phyloP scores from a whole-genome alignment of 2,888 invertebrate genomes.

The Dryocosmus kuriphilus region DNA sequence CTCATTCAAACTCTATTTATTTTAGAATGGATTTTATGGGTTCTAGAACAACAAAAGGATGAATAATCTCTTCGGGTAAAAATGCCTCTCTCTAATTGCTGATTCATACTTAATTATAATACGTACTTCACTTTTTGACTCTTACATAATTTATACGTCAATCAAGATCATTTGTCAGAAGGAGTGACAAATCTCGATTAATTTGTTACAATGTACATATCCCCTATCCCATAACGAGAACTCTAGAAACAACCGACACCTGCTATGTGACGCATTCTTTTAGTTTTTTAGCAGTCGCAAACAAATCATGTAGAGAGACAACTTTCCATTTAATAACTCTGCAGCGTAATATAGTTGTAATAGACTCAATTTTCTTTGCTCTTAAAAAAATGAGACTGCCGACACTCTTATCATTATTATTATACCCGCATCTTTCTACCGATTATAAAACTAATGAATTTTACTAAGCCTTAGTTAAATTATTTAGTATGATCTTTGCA shows the following conservation, averaged over 20 bases:
- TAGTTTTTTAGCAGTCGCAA: not conserved
- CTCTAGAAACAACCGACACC: not conserved
- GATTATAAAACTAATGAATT: not conserved
- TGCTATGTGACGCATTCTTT: constrained; percentile 16
- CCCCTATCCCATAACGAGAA: not conserved
- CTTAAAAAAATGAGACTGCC: not conserved
- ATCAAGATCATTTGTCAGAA: no score
- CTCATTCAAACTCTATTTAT: not conserved
- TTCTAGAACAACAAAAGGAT: not conserved
- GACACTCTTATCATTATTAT: not conserved
- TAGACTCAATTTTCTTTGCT: constrained; percentile 1
- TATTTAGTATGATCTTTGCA: no score
- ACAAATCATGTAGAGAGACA: constrained; percentile 21
- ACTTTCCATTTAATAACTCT: constrained; percentile 36
- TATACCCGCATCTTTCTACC: not conserved
- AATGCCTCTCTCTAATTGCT: not conserved
- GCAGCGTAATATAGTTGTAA: constrained; percentile 8
- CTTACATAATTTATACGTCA: constrained; percentile 3
- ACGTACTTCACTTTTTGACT: not conserved
- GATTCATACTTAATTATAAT: not conserved
- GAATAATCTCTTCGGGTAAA: not conserved
- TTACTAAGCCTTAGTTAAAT: no score
- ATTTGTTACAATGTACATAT: not conserved
- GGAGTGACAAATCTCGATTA: not conserved
- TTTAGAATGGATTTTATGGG: not conserved